Percentiles rank a stretch among this genome's conserved stretches.
Conservation (phyloP, 1,140 invertebrate species). For the Pollicipes pollicipes region DNA sequence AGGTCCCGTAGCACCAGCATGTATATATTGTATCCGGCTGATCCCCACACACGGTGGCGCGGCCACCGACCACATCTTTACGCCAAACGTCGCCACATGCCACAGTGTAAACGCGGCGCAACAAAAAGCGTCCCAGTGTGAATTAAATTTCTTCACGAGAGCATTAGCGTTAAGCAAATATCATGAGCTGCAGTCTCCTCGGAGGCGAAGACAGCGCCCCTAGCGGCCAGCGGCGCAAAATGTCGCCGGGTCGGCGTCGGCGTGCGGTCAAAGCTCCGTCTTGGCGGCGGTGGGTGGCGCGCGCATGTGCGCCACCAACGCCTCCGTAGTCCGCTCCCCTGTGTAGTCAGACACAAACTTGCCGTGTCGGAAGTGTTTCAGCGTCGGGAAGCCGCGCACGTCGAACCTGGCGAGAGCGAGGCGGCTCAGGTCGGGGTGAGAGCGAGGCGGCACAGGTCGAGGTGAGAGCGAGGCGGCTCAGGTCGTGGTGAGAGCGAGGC, state of each 20-base stretch:
- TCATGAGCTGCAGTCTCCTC: no score
- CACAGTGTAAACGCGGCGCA: no score
- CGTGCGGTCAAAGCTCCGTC: conserved; percentile 10
- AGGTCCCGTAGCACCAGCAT: no score
- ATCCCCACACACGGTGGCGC: no score
- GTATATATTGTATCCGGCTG: no score
- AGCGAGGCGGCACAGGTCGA: conserved; percentile 21
- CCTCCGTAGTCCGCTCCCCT: conserved; percentile 25
- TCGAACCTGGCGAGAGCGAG: conserved; percentile 18
- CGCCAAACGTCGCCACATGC: no score
- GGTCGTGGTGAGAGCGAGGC: conserved; percentile 26
- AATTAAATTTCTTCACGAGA: no score
- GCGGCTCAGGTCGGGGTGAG: conserved; percentile 24
- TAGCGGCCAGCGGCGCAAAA: background rate
- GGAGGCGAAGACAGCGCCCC: background rate
- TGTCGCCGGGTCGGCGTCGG: background rate
- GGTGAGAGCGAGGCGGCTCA: conserved; percentile 17
- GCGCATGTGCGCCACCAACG: conserved; percentile 25
- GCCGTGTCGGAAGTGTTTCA: conserved; percentile 29
- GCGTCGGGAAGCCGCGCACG: conserved; percentile 24
- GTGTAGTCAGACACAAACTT: conserved; percentile 28
- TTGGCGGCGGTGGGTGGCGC: conserved; percentile 11
- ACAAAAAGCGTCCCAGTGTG: no score
- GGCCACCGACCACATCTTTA: no score
- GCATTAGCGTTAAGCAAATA: no score